A percentile compares a stretch with the other conserved stretches of the same genome.
These are phyloP conservation scores for Phalanger gymnotis DNA, from an alignment of 2,797 vertebrate species.

Conservation along the genomic window DNA sequence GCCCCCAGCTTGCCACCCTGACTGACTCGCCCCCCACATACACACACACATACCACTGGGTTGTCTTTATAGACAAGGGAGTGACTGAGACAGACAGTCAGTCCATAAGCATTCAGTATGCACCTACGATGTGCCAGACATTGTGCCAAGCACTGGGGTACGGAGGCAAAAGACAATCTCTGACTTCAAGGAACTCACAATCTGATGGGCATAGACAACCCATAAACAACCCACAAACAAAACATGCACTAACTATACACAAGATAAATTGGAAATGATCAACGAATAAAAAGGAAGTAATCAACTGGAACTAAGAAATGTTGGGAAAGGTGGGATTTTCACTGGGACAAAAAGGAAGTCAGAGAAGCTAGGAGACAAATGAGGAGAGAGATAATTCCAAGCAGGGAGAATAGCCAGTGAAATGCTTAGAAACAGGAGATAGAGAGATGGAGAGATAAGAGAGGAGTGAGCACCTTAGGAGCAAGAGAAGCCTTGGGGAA, in stretches of 20 bases:
- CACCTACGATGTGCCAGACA: neutral
- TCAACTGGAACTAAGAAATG: neutral
- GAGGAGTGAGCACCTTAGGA: neutral
- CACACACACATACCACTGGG: no score
- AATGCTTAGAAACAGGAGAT: neutral
- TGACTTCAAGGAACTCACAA: neutral
- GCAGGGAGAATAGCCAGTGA: neutral
- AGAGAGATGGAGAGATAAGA: neutral
- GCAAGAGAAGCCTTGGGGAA: neutral
- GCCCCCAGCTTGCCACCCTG: neutral
- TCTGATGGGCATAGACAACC: neutral
- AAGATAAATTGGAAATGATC: neutral
- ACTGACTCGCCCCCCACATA: no score
- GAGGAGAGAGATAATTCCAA: neutral
- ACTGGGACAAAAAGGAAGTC: neutral
- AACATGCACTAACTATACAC: neutral
- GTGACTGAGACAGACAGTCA: neutral
- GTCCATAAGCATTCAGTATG: neutral
- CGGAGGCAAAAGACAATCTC: neutral
- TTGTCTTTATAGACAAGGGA: neutral
- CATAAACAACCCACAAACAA: neutral
- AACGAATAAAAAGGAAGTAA: no score
- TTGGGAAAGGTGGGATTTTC: neutral
- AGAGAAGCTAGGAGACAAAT: neutral
- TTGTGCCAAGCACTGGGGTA: neutral